phyloP scores from a whole-genome alignment of 2,797 vertebrate genomes.

The Botia almorhae region DNA sequence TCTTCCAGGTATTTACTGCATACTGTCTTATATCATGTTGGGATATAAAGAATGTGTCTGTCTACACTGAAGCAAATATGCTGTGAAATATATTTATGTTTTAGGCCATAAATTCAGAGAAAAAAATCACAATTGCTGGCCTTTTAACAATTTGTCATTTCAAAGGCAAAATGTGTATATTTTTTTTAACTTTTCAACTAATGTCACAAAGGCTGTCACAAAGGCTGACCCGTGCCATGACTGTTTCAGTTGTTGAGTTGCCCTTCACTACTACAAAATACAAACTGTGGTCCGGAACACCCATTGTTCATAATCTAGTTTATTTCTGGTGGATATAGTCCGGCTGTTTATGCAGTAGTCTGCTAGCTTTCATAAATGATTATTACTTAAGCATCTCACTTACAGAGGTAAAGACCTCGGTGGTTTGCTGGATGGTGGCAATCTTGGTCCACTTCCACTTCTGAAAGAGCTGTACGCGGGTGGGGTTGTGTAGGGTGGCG shows the following conservation, averaged over 20 bases:
- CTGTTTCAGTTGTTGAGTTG: neutral
- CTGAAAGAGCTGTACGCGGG: conserved; percentile 85
- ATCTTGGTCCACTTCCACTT: conserved; percentile 91
- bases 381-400: conserved; percentile 53
- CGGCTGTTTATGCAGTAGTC: neutral
- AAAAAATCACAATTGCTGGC: neutral
- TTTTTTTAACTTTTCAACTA: neutral
- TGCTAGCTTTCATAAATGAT: neutral
- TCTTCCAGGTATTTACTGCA: neutral
- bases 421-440: conserved; percentile 89
- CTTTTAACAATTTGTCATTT: too few relatives aligned
- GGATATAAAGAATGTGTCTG: neutral
- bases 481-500: conserved; percentile 87
- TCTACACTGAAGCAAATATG: neutral
- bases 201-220: too few relatives aligned
- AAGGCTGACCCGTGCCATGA: neutral
- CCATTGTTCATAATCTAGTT: neutral
- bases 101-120: neutral
- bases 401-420: conserved; percentile 88
- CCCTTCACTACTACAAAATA: neutral
- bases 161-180: neutral
- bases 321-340: neutral
- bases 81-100: neutral
- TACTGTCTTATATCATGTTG: neutral
- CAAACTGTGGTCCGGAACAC: neutral